Base-by-base conservation (phyloP, 2,888 invertebrate species). In the Cephalotes varians region DNA sequence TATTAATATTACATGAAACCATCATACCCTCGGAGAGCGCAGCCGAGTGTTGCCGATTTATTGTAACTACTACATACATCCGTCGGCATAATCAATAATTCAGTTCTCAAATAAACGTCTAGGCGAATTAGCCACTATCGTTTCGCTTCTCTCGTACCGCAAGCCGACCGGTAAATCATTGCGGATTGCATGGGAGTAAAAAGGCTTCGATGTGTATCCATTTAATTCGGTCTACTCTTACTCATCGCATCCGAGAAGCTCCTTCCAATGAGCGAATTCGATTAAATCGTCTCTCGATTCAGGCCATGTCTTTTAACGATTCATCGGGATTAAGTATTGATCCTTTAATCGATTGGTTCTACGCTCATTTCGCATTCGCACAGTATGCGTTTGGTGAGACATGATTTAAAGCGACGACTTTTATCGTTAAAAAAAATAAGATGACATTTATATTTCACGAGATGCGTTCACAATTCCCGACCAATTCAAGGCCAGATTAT, bases 1-100 rank as follows among this genome's bases (percentile, higher is more conserved):
- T 67, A 83, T 86, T 85, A 85, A 86, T 85, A 83, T 83, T 83
- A 85, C 85, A 85, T 80, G 86, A 81, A 83, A 72, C 80, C 69
- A 71, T 73, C 81, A 83, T 77, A 71, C 67, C 58, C 47, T 73
- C 65, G 47, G 56, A 34, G 54, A 54, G 47, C 72, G 72, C 83
- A 60, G 31, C 47, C 69, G 71, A 84, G 69, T 56, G 49, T 62
- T 51, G 77, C 73, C 69, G 74, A 83, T 85, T 86, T 83, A 81
- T 85, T 81, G 77, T 65, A 69, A 76, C 67, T 81, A 67, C 28
- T 56, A 81, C 44, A 28, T 56, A 62, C 44, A 54, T n/a, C 54
- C 54, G 28, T 31, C 54, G 51, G 37, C 44, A 58, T 72, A 74
- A 83, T 79, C 83, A 76, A 85, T 83, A 81, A 86, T 77, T 83